Evolutionary conservation across 1,140 invertebrate genomes (phyloP).

Genomic region (Drosophila pectinifera): DNA sequence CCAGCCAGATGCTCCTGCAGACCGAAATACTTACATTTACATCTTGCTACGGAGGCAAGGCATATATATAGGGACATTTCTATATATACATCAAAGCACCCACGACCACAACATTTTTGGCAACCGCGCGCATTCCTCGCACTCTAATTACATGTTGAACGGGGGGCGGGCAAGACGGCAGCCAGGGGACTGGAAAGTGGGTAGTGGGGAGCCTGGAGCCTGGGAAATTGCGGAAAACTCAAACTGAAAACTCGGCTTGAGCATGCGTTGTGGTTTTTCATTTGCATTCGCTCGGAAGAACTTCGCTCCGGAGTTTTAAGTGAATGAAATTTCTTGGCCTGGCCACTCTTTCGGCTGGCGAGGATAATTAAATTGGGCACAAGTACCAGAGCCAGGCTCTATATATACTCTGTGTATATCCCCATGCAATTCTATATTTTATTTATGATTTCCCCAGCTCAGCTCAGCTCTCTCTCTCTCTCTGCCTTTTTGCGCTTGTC

Average conservation of each 20-base stretch:
- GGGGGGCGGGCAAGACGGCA: not conserved
- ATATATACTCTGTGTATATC: conserved; percentile 16
- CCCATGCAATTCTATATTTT: conserved; percentile 57
- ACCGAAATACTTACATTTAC: conserved; percentile 35
- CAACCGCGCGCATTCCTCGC: conserved; percentile 64
- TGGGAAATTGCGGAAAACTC: conserved; percentile 43
- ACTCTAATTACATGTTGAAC: conserved; percentile 80
- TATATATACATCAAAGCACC: conserved; percentile 62
- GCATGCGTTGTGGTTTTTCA: conserved; percentile 81
- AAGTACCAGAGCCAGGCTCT: conserved; percentile 17
- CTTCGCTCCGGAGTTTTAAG: conserved; percentile 71
- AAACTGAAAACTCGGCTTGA: conserved; percentile 72
- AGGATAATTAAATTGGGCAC: conserved; percentile 72
- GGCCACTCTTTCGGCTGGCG: conserved; percentile 35
- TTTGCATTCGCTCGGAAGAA: conserved; percentile 75
- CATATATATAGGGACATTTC: not conserved
- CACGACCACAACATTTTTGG: conserved; percentile 82
- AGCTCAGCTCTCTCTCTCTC: not conserved
- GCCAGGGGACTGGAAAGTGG: not conserved
- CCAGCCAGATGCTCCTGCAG: conserved; percentile 56
- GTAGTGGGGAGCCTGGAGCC: not conserved
- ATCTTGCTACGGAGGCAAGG: conserved; percentile 40
- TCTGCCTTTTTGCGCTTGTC: conserved; percentile 43
- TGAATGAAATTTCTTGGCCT: conserved; percentile 72
- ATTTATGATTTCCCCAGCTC: conserved; percentile 66